These are phyloP conservation scores for Polypterus senegalus DNA, from an alignment of 2,113 vertebrate genomes.

Conservation along the genomic window DNA sequence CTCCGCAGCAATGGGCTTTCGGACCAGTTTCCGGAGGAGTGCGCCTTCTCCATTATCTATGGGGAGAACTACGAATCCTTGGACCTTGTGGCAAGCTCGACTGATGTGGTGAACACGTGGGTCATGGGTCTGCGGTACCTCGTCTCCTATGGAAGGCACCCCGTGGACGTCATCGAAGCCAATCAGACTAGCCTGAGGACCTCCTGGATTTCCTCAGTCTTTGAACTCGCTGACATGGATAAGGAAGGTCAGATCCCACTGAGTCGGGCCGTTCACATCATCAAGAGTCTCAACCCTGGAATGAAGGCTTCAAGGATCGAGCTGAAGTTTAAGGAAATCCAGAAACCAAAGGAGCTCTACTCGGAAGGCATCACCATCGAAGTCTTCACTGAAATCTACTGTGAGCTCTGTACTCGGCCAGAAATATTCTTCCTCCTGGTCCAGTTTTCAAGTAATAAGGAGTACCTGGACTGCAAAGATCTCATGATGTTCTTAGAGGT, in stretches of 20 bases:
- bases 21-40: conserved; percentile 79
- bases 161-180: conserved; percentile 50
- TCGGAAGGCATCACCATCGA: conserved; percentile 58
- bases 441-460: conserved; percentile 89
- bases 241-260: conserved; percentile 64
- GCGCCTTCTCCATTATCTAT: conserved; percentile 83
- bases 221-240: conserved; percentile 64
- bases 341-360: conserved; percentile 64
- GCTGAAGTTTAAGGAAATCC: conserved; percentile 81
- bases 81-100: conserved; percentile 73
- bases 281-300: conserved; percentile 76
- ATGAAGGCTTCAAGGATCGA: conserved; percentile 76
- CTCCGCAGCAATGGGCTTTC: conserved; percentile 79
- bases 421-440: conserved; percentile 83
- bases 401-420: conserved; percentile 78
- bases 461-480: conserved; percentile 78
- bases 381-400: conserved; percentile 71
- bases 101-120: conserved; percentile 80
- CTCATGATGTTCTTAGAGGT: conserved; percentile 78
- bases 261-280: conserved; percentile 69
- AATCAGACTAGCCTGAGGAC: conserved; percentile 65
- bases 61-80: conserved; percentile 87
- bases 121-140: conserved; percentile 83
- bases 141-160: conserved; percentile 76
- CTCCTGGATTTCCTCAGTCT: conserved; percentile 76